Percentiles rank a stretch among this genome's conserved stretches.
Evolutionary conservation across 2,113 vertebrate species (phyloP).

Genomic region (Oxyura jamaicensis): DNA sequence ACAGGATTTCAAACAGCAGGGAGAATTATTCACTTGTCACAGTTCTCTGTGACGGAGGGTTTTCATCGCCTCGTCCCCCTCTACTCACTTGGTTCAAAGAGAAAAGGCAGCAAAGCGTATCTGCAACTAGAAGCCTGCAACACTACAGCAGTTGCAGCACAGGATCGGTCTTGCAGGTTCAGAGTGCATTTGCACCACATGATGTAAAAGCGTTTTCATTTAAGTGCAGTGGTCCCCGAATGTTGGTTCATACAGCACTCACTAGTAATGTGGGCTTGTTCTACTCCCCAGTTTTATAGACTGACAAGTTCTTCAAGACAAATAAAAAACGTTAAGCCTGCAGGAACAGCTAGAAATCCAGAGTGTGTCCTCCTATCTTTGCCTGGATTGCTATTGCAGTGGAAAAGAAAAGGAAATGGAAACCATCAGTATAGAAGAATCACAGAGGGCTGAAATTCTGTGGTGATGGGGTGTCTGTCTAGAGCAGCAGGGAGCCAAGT

Average conservation of each 20-base stretch:
- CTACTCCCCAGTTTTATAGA: neutral
- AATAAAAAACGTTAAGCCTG: neutral
- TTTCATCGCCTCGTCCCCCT: neutral
- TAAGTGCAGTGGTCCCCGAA: neutral
- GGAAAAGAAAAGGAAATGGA: neutral
- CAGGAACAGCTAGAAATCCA: neutral
- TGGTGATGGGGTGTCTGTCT: neutral
- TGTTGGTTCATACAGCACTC: neutral
- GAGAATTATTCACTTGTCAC: neutral
- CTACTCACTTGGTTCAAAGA: neutral
- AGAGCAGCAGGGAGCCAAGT: neutral
- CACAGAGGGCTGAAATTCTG: neutral
- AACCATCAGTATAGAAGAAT: neutral
- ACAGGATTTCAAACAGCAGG: neutral
- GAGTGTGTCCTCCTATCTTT: neutral
- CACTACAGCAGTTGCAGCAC: neutral
- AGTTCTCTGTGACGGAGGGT: neutral
- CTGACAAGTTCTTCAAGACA: neutral
- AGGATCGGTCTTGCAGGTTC: neutral
- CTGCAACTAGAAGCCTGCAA: neutral
- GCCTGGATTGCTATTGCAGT: neutral
- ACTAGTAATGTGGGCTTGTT: neutral
- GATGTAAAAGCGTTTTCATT: neutral
- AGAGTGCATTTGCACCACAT: neutral
- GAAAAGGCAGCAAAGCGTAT: neutral